Base-by-base conservation (phyloP, 1,140 invertebrate genomes). In the Drosophila aff. region DNA sequence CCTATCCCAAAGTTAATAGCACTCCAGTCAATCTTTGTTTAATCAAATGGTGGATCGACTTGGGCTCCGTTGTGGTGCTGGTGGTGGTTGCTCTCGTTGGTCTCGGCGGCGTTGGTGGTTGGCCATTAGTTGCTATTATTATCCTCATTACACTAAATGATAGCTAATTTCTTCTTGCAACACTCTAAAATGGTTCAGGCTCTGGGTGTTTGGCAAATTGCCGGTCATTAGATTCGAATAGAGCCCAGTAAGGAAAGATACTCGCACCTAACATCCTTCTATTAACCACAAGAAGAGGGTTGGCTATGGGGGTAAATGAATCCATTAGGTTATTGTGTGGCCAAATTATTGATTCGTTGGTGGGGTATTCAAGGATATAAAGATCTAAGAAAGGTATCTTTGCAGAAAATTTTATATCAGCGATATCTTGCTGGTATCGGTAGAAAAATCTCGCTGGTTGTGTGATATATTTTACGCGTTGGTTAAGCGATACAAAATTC, bases 21-120 rank as follows among this genome's bases (percentile, higher is more conserved):
- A 79, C 62, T 82, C 79, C 75, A 84, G 84, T 84, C 83, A 89
- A 87, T 89, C 81, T 87, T 86, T 87, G 83, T 76, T 87, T 86
- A 83, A 86, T 87, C 81, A 73, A 76, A 76, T 72, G 61, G 53
- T 49, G 67, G 47, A 60, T 65, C 62, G 52, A 69, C 41, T 55
- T 31, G 58, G 59, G 33, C 43, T 59, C 40, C 55, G 21, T 66
- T 57, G 49, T 21, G n/a, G 41, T 59, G 16, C 36, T 59, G 44
- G 11, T 36, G 40, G 31, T 55, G 50, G 38, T 36, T 60, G 41
- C 40, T 41, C 18, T 60, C 9, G 15, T 33, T 44, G 28, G n/a
- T 23, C 23, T 43, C 18, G 28, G 43, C 44, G 23, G 43, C 38
- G 23, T 36, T 41, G 40, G 61, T 60, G 61, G 47, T 44, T 46